phyloP scores from a whole-genome alignment of 2,797 vertebrate genomes.

The Xenopus petersii region DNA sequence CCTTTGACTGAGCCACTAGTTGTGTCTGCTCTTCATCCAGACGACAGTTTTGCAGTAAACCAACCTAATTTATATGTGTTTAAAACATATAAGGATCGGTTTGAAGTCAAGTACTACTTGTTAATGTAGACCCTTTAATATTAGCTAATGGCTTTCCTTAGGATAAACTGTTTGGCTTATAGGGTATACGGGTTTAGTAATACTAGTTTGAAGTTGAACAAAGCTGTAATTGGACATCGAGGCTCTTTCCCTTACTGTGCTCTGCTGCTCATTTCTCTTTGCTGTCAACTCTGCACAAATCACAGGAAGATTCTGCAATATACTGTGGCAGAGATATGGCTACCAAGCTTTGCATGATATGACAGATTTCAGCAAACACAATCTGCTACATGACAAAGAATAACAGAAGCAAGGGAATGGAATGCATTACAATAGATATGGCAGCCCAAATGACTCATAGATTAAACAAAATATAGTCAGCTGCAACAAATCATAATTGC shows the following conservation, averaged over 20 bases:
- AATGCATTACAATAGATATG: not conserved
- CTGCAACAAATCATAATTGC: too few species aligned
- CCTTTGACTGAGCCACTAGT: not conserved
- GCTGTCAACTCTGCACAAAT: not conserved
- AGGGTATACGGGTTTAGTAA: not conserved
- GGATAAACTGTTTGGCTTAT: not conserved
- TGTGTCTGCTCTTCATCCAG: not conserved
- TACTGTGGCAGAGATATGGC: not conserved
- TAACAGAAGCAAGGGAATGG: not conserved
- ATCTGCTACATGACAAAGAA: not conserved
- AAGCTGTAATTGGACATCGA: too few species aligned
- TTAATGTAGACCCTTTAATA: not conserved
- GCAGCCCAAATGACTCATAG: too few species aligned
- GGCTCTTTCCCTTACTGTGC: too few species aligned
- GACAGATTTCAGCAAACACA: not conserved
- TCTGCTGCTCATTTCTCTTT: not conserved
- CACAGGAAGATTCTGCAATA: not conserved
- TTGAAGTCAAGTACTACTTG: not conserved
- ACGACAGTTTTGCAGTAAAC: not conserved
- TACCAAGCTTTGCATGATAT: not conserved
- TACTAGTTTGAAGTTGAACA: not conserved
- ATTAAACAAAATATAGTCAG: too few species aligned
- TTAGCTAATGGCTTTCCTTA: not conserved
- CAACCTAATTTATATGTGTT: not conserved
- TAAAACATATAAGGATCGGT: slow-evolving; percentile 10